Conservation (phyloP, 2,888 invertebrate species). For the Lasioglossum pauxillum region DNA sequence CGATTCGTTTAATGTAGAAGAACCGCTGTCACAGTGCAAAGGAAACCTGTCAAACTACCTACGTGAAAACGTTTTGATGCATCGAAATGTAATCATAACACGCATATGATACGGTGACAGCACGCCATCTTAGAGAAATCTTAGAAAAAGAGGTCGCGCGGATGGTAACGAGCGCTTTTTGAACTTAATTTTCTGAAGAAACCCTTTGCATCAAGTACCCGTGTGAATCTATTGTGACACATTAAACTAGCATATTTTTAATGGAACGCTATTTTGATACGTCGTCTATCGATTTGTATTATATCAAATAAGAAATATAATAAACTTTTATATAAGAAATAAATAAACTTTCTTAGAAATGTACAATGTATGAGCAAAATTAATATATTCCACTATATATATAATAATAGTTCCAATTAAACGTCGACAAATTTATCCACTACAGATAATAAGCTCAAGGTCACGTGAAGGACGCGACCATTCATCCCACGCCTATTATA, state of each 20-base stretch:
- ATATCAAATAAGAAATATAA: background rate
- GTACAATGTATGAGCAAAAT: background rate
- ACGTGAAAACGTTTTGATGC: slow-evolving; percentile 21
- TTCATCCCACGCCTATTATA: background rate
- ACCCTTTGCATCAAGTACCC: background rate
- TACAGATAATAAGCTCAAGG: background rate
- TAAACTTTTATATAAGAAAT: background rate
- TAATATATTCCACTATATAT: background rate
- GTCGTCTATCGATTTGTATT: background rate
- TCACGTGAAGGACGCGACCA: background rate
- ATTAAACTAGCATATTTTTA: background rate
- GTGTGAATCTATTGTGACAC: background rate
- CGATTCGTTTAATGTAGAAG: background rate
- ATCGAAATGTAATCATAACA: slow-evolving; percentile 42
- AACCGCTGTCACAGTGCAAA: slow-evolving; percentile 11
- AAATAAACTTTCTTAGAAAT: background rate
- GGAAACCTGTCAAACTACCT: slow-evolving; percentile 61
- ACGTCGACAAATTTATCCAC: background rate
- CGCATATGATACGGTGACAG: slow-evolving; percentile 26
- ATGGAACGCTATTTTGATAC: background rate
- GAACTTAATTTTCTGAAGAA: slow-evolving; percentile 1
- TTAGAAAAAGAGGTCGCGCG: slow-evolving; percentile 1
- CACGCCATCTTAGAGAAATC: slow-evolving; percentile 45
- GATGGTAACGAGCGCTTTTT: slow-evolving; percentile 23
- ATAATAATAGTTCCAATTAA: background rate